phyloP scores from a whole-genome alignment of 1,140 invertebrate genomes.

The Musca domestica region DNA sequence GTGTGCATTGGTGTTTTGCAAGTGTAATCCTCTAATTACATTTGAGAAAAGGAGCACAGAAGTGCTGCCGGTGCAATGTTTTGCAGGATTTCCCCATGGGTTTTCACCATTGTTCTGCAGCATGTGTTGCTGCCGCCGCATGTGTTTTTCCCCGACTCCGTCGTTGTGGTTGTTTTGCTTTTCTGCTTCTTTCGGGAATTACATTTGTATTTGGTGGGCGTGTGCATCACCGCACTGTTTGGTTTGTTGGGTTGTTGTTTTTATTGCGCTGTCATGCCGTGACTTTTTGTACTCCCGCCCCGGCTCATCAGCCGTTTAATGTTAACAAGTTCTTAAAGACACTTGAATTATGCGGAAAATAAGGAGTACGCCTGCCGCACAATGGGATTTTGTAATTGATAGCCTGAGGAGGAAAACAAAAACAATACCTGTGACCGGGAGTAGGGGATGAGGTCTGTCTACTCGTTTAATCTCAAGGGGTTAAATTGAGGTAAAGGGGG shows the following conservation, averaged over 20 bases:
- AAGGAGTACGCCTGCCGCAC: too few species aligned
- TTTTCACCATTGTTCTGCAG: neutral
- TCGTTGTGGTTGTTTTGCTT: neutral
- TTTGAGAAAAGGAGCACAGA: too few species aligned
- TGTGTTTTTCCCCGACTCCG: neutral
- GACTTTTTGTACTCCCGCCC: too few species aligned
- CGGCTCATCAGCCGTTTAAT: neutral
- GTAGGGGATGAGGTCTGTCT: neutral
- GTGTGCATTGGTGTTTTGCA: too few species aligned
- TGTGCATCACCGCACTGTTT: constrained; percentile 1
- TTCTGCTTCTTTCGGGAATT: neutral
- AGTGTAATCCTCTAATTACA: constrained; percentile 4
- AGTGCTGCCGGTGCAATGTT: neutral
- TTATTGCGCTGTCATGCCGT: neutral
- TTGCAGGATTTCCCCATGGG: neutral
- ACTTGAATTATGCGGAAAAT: too few species aligned
- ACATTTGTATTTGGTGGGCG: constrained; percentile 4
- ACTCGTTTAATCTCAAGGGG: neutral
- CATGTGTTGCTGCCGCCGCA: too few species aligned
- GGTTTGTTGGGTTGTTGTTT: neutral
- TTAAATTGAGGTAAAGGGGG: neutral
- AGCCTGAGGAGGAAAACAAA: too few species aligned
- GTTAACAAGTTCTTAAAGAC: constrained; percentile 5
- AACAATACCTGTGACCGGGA: neutral
- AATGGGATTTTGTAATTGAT: too few species aligned